Evolutionary conservation across 37 sponge, comb jelly and placozoan species (phyloP).

Genomic region (Eunapius fragilis): DNA sequence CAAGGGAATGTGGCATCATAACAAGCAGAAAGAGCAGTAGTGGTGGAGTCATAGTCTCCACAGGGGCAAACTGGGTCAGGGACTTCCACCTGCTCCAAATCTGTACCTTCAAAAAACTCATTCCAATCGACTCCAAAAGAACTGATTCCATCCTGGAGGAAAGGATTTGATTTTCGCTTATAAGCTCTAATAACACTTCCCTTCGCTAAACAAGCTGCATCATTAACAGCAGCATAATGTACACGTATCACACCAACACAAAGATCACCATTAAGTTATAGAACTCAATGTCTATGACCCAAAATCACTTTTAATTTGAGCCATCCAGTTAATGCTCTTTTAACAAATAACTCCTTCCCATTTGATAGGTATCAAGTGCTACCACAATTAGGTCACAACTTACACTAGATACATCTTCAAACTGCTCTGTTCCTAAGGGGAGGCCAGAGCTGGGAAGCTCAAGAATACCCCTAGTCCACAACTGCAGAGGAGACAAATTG

Average conservation of each 20-base stretch:
- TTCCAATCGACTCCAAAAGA: not conserved
- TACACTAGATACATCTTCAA: not conserved
- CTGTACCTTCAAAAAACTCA: not conserved
- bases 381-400: not conserved
- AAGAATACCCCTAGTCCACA: conserved; percentile 39
- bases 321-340: not conserved
- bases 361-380: not conserved
- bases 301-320: too few species aligned
- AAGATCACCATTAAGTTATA: too few species aligned
- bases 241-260: not conserved
- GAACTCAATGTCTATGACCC: too few species aligned
- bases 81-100: not conserved
- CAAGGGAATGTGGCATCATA: not conserved
- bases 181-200: not conserved
- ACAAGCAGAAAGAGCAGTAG: not conserved
- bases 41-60: not conserved
- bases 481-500: conserved; percentile 39
- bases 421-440: not conserved
- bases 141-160: not conserved
- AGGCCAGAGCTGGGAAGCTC: not conserved
- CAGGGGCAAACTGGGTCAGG: not conserved
- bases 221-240: not conserved
- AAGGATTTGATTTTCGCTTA: not conserved
- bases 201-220: not conserved
- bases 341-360: not conserved